Evolutionary conservation across 2,888 invertebrate species (phyloP), one percentile per base, ranked within the genome.

Genomic region (Halictus quadricinctus): DNA sequence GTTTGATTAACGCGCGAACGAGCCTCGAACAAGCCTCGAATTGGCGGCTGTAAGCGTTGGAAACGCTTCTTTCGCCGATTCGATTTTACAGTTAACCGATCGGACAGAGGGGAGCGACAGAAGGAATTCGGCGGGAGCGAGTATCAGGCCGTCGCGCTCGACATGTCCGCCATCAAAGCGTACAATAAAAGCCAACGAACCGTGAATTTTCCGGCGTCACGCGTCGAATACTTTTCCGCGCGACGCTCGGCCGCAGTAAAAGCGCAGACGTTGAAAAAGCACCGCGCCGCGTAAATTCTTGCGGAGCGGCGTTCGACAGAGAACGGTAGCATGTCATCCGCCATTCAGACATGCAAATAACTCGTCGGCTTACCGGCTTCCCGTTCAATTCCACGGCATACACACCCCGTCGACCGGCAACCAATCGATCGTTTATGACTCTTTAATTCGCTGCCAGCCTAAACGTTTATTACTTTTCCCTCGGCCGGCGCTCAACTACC

Each of bases 191-290:
- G 72, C 46, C 88, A 88, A 86, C 88, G 88, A 86, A 88, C 85
- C 86, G 86, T 88, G 86, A 88, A 88, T 88, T 86, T 87, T 84
- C 87, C 79, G 73, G 81, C 86, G 81, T 86, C 86, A 81, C 83
- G 86, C 82, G 84, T 79, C 86, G 76, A 83, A 84, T 88, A 76
- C 84, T 81, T 83, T 86, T 60, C 80, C 80, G 75, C 76, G 79
- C 54, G 77, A 29, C 29, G 69, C 54, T 15, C 54, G 72, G 29
- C 43, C 58, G 36, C 29, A 54, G 66, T 50, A 76, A 82, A 79
- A 72, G 79, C 48, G 73, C 50, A 84, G 72, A 76, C 69, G 50
- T 48, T 60, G 70, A 54, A 83, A 79, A 84, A 75, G 25, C 77
- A 69, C 69, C 13, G 29, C 3, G 21, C 36, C n/a, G 75, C 79